Evolutionary conservation across 2,113 vertebrate species (phyloP), one percentile per base, ranked within the genome.

Genomic region (Kobus ellipsiprymnus): DNA sequence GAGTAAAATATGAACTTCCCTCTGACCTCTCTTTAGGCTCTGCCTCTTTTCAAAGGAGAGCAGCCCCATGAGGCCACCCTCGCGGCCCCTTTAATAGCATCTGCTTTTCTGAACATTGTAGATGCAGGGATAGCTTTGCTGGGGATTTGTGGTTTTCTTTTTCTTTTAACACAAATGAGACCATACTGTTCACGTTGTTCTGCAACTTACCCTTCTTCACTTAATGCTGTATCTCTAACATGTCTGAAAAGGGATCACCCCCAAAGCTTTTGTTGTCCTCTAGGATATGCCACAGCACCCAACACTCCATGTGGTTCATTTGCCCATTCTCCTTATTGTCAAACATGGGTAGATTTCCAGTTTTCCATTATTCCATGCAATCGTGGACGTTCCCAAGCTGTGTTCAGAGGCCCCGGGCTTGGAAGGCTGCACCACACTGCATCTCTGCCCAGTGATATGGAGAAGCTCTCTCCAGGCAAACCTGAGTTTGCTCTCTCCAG

Each of bases 281-380:
- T 62, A 15, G 74, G 54, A 9, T 23, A 46, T 3, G 67, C 60
- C 23, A 1, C 29, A 30, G 64, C 0, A 4, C 64, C 17, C 17
- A 16, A 12, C 0, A 30, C 71, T 62, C 23, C 57, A 13, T 12
- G 2, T 6, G 2, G 55, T 44, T 44, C 62, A 6, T 30, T 9
- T 23, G 82, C 64, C 59, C 54, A 1, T 64, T 81, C 71, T 85
- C 29, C 67, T 80, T 40, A 5, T 1, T 7, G 57, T 16, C 82
- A 29, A 40, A 80, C 77, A 33, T 87, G 12, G 50, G 64, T 74
- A 11, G 46, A 74, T 87, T 74, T 74, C 80, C 17, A 29, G 5
- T 48, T n/a, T 64, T 36, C 48, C 4, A 0, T 17, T 11, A 23
- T 27, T 44, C 27, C 46, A 1, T 4, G 11, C 77, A n/a, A 0